Evolutionary conservation across 2,888 invertebrate genomes (phyloP).

Genomic region (Harpalus rubripes): DNA sequence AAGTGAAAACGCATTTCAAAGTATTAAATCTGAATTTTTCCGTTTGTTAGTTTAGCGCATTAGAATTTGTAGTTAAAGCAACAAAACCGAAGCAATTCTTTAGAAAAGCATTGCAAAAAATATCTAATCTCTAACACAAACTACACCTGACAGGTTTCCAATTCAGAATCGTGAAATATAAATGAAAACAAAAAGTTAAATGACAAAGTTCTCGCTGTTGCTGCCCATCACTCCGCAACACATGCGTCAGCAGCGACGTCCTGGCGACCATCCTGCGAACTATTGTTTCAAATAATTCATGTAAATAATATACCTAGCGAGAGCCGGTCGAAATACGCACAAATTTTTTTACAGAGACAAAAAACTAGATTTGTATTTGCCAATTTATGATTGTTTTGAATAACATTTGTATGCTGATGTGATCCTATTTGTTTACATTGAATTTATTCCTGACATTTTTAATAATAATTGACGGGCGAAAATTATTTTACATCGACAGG

Average conservation of each 20-base stretch:
- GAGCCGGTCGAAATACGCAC: not conserved
- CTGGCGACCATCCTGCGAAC: constrained; percentile 1
- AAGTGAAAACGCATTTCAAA: not conserved
- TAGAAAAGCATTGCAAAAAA: constrained; percentile 35
- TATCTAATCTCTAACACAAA: constrained; percentile 59
- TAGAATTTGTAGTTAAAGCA: constrained; percentile 20
- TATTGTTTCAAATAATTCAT: constrained; percentile 57
- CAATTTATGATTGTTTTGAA: constrained; percentile 50
- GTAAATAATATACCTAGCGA: constrained; percentile 43
- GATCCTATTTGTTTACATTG: constrained; percentile 8
- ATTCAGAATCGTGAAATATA: constrained; percentile 63
- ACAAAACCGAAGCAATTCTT: constrained; percentile 10
- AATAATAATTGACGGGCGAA: not conserved
- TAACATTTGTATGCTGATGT: constrained; percentile 41
- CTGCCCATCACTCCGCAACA: constrained; percentile 51
- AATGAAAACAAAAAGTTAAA: constrained; percentile 65
- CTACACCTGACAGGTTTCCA: constrained; percentile 64
- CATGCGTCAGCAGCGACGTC: constrained; percentile 47
- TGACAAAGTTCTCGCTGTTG: constrained; percentile 60
- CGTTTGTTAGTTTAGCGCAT: constrained; percentile 5
- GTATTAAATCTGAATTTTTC: not conserved
- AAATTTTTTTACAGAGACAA: not conserved
- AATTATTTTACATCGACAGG: not conserved
- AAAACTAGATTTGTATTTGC: constrained; percentile 49
- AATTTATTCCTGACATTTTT: constrained; percentile 23